Base-by-base conservation (phyloP, 1,140 invertebrate genomes). In the Megalopta genalis region DNA sequence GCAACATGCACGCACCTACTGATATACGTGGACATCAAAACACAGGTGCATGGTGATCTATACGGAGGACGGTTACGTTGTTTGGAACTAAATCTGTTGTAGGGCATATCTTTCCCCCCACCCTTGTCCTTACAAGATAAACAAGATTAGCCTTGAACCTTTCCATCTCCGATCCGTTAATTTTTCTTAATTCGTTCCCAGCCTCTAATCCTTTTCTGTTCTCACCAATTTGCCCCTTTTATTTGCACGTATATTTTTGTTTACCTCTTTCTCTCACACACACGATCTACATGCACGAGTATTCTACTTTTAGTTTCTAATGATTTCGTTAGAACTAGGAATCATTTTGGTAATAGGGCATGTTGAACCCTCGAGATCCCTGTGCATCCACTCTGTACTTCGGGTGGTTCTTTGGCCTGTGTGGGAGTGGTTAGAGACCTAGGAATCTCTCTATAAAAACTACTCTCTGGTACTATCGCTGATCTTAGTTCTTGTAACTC, bases 61-160 rank as follows among this genome's bases (percentile, higher is more conserved):
- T 86, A 83, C 75, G 86, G 77, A 54, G 76, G 77, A 67, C 72
- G 87, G 85, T 85, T 82, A 68, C 75, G 86, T 88, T 88, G 87
- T 88, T 88, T 88, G 87, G 87, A 88, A 88, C 87, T 88, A 85
- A 76, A 78, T 81, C 84, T 86, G 80, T 57, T 42, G 66, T 57
- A 73, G 67, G 63, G 16, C 37, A 9, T 65, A 68, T 59, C n/a
- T 23, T 8, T 64, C 16, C n/a, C 37, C 52, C 37, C 25, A 21
- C 8, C 7, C 23, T 23, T 7, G 3, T 14, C 25, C 32, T 2
- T 62, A 63, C 59, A 25, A 23, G 10, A 27, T 16, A 14, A 70
- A 39, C 23, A 39, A n/a, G 27, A 71, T 18, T n/a, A 7, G 65
- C 49, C 67, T 23, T 59, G 1, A n/a, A 10, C 6, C 25, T 25